These are phyloP conservation scores for Phenganax subtilis DNA, from an alignment of 92 coral and sea anemone genomes.

Conservation along the genomic window DNA sequence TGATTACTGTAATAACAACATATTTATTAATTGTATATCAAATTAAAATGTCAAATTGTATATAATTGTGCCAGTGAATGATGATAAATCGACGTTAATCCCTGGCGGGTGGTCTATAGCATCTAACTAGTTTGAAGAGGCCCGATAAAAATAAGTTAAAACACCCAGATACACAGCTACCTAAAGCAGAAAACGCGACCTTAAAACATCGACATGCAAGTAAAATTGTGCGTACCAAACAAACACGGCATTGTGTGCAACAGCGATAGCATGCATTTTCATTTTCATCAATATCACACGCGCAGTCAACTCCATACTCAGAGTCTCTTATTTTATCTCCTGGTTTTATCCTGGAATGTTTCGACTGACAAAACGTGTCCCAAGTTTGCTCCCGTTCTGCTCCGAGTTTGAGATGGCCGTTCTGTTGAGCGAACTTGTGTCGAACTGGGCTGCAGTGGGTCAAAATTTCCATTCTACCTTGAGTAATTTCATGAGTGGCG, in stretches of 20 bases:
- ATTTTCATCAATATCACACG: neutral
- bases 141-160: neutral
- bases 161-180: too few species aligned
- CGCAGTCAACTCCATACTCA: neutral
- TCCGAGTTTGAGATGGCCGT: neutral
- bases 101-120: neutral
- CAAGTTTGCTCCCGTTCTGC: neutral
- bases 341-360: neutral
- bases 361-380: neutral
- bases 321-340: neutral
- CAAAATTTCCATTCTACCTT: neutral
- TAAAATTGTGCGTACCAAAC: neutral
- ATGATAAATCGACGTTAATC: too few species aligned
- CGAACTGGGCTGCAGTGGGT: slow-evolving; percentile 24
- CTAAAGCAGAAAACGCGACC: neutral
- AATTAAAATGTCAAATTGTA: too few species aligned
- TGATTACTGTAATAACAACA: too few species aligned
- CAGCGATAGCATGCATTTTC: neutral
- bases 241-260: neutral
- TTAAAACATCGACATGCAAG: neutral
- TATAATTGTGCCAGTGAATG: too few species aligned
- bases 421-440: neutral
- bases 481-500: neutral
- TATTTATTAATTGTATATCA: too few species aligned
- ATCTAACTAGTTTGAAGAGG: neutral